These are phyloP conservation scores for Engraulis encrasicolus DNA, from an alignment of 2,113 vertebrate species.

Conservation along the genomic window DNA sequence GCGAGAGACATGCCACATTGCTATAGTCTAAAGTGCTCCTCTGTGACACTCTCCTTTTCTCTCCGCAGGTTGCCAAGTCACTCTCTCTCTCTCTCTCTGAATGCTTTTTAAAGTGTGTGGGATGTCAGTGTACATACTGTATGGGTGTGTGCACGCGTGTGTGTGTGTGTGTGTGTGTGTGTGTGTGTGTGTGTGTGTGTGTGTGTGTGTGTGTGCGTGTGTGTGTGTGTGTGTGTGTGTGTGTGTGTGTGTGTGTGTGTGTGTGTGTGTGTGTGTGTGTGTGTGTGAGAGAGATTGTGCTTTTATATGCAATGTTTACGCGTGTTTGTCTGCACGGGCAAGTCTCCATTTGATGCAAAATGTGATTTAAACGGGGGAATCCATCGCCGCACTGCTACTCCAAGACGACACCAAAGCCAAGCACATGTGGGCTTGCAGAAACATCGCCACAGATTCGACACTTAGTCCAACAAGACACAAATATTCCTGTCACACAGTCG, in stretches of 20 bases:
- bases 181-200: too few relatives aligned
- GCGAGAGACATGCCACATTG: neutral
- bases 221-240: neutral
- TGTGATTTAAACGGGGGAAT: neutral
- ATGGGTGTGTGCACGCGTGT: neutral
- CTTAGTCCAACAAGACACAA: conserved; percentile 10
- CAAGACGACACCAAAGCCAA: neutral
- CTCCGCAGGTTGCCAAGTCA: neutral
- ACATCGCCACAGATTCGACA: neutral
- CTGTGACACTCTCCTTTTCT: neutral
- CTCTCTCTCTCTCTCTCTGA: neutral
- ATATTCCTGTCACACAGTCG: conserved; percentile 21
- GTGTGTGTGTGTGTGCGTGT: neutral
- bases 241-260: neutral
- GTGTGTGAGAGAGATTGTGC: neutral
- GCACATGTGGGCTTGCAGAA: conserved; percentile 5
- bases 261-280: neutral
- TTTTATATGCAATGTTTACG: neutral
- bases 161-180: neutral
- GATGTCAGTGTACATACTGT: too few relatives aligned
- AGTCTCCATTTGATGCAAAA: neutral
- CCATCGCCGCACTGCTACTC: neutral
- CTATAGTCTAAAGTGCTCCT: neutral
- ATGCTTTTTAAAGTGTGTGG: conserved; percentile 4
- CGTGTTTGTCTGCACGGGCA: neutral